Conservation (phyloP, 2,797 vertebrate genomes). For the Parambassis ranga region DNA sequence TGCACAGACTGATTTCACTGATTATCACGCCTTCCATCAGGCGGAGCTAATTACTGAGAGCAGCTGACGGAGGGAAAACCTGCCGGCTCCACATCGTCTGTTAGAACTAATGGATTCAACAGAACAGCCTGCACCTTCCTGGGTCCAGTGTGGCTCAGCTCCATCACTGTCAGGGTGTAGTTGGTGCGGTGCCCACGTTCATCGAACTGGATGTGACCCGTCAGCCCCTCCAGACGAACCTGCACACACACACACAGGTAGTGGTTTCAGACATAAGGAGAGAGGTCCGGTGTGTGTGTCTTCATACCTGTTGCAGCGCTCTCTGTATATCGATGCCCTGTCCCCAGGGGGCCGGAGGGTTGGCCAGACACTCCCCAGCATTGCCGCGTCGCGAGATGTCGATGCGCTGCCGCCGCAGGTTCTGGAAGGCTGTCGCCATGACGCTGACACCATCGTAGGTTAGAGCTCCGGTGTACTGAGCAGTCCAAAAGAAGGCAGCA, state of each 20-base stretch:
- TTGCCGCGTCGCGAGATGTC: slow-evolving; percentile 95
- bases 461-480: slow-evolving; percentile 92
- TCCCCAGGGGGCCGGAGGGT: slow-evolving; percentile 95
- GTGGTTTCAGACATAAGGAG: too few species aligned
- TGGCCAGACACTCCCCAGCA: slow-evolving; percentile 94
- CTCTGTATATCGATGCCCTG: slow-evolving; percentile 97
- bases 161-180: slow-evolving; percentile 91
- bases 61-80: slow-evolving; percentile 35
- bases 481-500: too few species aligned
- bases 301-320: slow-evolving; percentile 92
- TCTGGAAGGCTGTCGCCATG: slow-evolving; percentile 94
- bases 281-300: background rate
- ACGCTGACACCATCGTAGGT: slow-evolving; percentile 92
- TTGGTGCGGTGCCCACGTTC: slow-evolving; percentile 94
- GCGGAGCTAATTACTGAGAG: slow-evolving; percentile 32
- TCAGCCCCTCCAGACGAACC: slow-evolving; percentile 92
- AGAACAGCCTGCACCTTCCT: slow-evolving; percentile 81
- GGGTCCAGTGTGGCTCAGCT: slow-evolving; percentile 86
- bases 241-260: slow-evolving; percentile 51
- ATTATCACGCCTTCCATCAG: slow-evolving; percentile 31
- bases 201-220: slow-evolving; percentile 93
- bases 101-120: background rate
- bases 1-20: slow-evolving; percentile 44
- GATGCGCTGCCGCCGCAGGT: slow-evolving; percentile 89
- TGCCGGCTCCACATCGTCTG: background rate